phyloP scores from a whole-genome alignment of 2,113 vertebrate species.

The Percina caprodes region DNA sequence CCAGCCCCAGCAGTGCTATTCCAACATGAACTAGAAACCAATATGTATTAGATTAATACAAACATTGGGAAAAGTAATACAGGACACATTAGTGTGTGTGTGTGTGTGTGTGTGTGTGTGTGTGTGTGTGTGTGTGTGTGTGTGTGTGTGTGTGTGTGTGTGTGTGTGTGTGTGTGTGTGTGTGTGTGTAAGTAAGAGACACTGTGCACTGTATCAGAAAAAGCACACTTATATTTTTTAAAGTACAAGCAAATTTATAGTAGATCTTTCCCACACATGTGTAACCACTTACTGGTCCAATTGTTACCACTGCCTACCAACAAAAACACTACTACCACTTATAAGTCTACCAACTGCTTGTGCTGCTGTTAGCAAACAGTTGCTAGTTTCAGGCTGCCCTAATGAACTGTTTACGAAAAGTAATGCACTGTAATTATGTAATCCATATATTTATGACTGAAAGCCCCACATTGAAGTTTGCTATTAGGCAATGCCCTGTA shows the following conservation, averaged over 20 bases:
- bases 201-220: neutral
- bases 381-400: too few relatives aligned
- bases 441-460: too few relatives aligned
- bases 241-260: slow-evolving; percentile 14
- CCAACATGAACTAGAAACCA: slow-evolving; percentile 16
- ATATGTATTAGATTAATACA: neutral
- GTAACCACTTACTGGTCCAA: neutral
- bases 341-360: neutral
- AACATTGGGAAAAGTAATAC: slow-evolving; percentile 20
- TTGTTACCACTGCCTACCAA: neutral
- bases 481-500: too few relatives aligned
- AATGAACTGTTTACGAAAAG: too few relatives aligned
- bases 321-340: neutral
- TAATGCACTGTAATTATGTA: too few relatives aligned
- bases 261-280: slow-evolving; percentile 1
- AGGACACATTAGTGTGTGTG: neutral
- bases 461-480: too few relatives aligned
- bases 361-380: neutral
- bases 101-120: neutral
- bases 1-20: neutral
- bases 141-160: neutral
- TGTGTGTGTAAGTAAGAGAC: neutral
- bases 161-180: too few relatives aligned
- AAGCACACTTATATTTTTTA: slow-evolving; percentile 6
- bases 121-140: neutral